A percentile compares a stretch with the other conserved stretches of the same genome.
phyloP scores from a whole-genome alignment of 2,113 vertebrate genomes.

The Pogona vitticeps region DNA sequence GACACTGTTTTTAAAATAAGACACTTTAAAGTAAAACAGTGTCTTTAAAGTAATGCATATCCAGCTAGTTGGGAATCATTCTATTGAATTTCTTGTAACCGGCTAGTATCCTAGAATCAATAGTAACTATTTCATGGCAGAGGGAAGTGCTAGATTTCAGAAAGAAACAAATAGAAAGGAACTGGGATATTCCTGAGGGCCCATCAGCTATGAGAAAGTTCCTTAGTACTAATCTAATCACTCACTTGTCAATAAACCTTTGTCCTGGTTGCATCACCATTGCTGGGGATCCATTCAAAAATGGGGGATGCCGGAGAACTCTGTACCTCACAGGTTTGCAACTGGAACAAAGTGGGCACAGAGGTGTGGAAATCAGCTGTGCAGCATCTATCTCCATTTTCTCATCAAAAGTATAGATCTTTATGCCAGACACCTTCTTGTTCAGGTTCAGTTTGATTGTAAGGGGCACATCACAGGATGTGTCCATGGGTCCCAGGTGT shows the following conservation, averaged over 20 bases:
- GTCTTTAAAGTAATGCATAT: not conserved
- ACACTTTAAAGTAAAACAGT: too few relatives aligned
- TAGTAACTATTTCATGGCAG: not conserved
- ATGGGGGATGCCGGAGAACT: conserved; percentile 83
- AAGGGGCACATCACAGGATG: conserved; percentile 91
- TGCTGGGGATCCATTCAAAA: conserved; percentile 64
- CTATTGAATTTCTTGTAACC: not conserved
- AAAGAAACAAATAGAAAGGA: not conserved
- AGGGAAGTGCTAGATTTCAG: too few relatives aligned
- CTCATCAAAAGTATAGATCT: conserved; percentile 92
- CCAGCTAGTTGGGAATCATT: too few relatives aligned
- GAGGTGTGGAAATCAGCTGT: conserved; percentile 84
- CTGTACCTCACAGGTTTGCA: conserved; percentile 85
- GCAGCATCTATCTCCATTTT: conserved; percentile 93
- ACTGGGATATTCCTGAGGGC: not conserved
- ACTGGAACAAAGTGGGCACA: conserved; percentile 80
- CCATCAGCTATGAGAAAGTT: too few relatives aligned
- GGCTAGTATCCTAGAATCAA: not conserved
- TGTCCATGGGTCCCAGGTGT: conserved; percentile 84
- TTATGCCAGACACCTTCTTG: conserved; percentile 81
- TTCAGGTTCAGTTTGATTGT: conserved; percentile 83
- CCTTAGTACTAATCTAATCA: not conserved
- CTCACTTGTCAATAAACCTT: conserved; percentile 86
- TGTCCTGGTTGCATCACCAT: conserved; percentile 71
- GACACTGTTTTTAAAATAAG: too few relatives aligned